A percentile compares a stretch with the other conserved stretches of the same genome.
Conservation (phyloP, 2,797 vertebrate genomes). For the Argyrosomus regius region DNA sequence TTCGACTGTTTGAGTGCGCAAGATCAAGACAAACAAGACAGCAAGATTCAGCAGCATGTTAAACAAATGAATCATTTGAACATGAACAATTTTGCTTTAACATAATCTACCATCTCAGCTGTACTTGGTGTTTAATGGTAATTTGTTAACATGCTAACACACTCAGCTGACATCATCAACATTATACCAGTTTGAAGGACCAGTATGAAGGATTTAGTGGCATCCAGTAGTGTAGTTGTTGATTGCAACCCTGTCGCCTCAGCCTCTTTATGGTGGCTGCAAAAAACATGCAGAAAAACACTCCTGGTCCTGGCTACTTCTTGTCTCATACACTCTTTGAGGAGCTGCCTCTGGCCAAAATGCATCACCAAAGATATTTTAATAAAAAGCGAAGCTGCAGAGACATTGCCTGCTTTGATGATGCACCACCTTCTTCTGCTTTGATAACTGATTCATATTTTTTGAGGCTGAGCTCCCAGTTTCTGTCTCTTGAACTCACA, state of each 20-base stretch:
- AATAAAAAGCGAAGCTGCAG: constrained; percentile 15
- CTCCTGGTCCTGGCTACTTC: neutral
- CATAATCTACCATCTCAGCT: no score
- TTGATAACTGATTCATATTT: constrained; percentile 10
- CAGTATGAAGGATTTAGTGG: no score
- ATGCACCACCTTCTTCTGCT: constrained; percentile 11
- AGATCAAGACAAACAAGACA: neutral
- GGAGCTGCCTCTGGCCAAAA: neutral
- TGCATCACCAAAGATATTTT: constrained; percentile 11
- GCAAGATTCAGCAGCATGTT: neutral
- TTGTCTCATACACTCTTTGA: neutral
- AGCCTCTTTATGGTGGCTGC: no score
- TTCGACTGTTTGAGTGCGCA: neutral
- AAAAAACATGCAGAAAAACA: no score
- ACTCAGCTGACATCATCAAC: no score
- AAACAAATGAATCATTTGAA: neutral
- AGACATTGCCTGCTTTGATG: constrained; percentile 27
- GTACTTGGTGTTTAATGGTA: no score
- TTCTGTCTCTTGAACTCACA: neutral
- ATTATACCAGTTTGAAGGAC: no score
- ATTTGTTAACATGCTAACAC: no score
- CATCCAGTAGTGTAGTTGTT: no score
- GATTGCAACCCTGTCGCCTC: no score
- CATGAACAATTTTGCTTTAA: no score
- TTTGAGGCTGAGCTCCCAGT: neutral